Evolutionary conservation across 2,888 invertebrate species (phyloP).

Genomic region (Caenorhabditis macrosperma): DNA sequence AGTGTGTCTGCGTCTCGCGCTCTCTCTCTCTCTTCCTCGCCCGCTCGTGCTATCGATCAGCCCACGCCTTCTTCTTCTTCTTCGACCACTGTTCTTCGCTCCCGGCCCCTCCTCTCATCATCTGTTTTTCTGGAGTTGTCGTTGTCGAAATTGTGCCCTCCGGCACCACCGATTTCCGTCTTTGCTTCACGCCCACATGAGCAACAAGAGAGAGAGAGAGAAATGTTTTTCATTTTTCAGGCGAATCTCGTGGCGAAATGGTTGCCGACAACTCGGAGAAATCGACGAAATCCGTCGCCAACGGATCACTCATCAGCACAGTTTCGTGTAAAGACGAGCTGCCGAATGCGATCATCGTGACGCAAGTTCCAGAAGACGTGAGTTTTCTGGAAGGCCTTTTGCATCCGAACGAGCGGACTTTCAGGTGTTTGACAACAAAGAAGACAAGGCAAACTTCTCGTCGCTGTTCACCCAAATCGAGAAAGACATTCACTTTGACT

Average conservation of each 20-base stretch:
- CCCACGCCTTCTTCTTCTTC: not conserved
- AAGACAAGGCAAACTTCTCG: conserved; percentile 85
- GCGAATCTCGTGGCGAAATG: conserved; percentile 21
- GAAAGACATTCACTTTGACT: conserved; percentile 90
- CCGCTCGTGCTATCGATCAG: conserved; percentile 1
- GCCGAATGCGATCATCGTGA: conserved; percentile 79
- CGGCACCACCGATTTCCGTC: conserved; percentile 34
- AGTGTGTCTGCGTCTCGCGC: conserved; percentile 9
- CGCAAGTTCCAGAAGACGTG: conserved; percentile 72
- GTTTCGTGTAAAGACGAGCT: conserved; percentile 74
- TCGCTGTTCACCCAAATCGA: conserved; percentile 90
- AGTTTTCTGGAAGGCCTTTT: not conserved
- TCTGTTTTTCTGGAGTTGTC: conserved; percentile 12
- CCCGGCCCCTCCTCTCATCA: not conserved
- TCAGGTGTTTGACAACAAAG: conserved; percentile 73
- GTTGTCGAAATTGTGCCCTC: conserved; percentile 42
- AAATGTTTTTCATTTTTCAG: conserved; percentile 34
- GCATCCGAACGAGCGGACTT: conserved; percentile 2
- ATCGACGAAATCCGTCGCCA: conserved; percentile 53
- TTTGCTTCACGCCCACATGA: conserved; percentile 23
- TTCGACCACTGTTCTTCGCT: conserved; percentile 22
- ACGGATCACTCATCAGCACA: conserved; percentile 55
- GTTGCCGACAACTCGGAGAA: conserved; percentile 59
- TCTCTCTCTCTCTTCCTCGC: too few species aligned
- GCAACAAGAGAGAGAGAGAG: conserved; percentile 6